Percentiles rank a stretch among this genome's conserved stretches.
These are phyloP conservation scores for Grammomys dolichurus DNA, from an alignment of 2,113 vertebrate species.

Conservation along the genomic window DNA sequence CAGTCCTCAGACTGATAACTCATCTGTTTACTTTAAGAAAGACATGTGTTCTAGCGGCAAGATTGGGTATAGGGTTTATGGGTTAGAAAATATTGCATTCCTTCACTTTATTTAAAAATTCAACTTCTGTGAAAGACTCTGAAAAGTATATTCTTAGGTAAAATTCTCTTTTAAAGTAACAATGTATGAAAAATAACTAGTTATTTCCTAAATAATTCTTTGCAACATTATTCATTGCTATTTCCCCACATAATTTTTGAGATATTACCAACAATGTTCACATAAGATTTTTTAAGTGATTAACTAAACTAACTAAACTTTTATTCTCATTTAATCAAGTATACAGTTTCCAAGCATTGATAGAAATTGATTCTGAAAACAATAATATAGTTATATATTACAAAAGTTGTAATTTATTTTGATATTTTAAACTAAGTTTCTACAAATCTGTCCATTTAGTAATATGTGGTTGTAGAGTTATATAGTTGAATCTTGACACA, in stretches of 20 bases:
- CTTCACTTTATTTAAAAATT: neutral
- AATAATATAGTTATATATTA: neutral
- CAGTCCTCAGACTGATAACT: neutral
- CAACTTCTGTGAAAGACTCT: neutral
- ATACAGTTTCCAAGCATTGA: accelerated
- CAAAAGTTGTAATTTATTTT: neutral
- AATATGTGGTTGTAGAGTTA: neutral
- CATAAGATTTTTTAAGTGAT: neutral
- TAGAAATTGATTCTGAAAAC: neutral
- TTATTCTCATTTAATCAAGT: neutral
- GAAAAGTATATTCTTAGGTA: neutral
- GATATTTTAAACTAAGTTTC: neutral
- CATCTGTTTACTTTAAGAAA: neutral
- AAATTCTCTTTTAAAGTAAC: neutral
- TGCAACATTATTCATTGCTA: neutral
- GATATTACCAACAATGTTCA: neutral
- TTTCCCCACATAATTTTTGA: neutral
- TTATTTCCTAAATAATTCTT: neutral
- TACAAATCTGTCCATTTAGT: neutral
- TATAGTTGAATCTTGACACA: neutral
- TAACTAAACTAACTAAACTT: neutral
- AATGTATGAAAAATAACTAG: neutral
- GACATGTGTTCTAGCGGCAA: neutral
- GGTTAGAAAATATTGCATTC: neutral
- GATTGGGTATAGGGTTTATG: neutral